Evolutionary conservation across 2,797 vertebrate genomes (phyloP).

Genomic region (Hippocampus kuda): DNA sequence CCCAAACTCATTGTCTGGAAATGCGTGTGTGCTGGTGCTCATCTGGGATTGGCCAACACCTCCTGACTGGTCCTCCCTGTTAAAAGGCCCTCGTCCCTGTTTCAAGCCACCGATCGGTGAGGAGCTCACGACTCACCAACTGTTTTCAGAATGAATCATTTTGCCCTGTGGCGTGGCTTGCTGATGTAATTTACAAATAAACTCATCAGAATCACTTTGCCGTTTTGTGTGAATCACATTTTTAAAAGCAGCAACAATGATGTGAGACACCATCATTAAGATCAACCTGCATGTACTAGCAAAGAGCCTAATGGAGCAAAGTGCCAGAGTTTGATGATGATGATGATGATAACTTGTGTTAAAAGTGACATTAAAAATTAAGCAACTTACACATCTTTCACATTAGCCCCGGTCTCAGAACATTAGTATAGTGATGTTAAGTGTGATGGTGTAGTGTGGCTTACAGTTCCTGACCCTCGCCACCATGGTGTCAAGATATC

Average conservation of each 20-base stretch:
- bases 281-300: constrained; percentile 38
- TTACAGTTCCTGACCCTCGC: constrained; percentile 46
- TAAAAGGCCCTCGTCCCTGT: background rate
- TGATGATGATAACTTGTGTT: constrained; percentile 55
- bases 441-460: constrained; percentile 34
- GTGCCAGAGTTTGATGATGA: constrained; percentile 52
- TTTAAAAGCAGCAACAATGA: no score
- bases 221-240: background rate
- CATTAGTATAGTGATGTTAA: constrained; percentile 54
- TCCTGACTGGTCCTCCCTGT: background rate
- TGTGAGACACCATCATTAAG: constrained; percentile 34
- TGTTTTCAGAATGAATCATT: background rate
- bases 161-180: no score
- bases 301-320: constrained; percentile 54
- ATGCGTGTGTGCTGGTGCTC: background rate
- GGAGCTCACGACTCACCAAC: background rate
- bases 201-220: no score
- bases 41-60: background rate
- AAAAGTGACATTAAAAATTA: constrained; percentile 58
- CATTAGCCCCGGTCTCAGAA: constrained; percentile 57
- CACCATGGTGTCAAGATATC: constrained; percentile 36
- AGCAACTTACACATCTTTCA: constrained; percentile 55
- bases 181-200: no score
- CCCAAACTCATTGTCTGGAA: background rate
- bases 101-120: background rate